These are phyloP conservation scores for Tenthredo scrophulariae DNA, from an alignment of 2,888 invertebrate genomes.

Conservation along the genomic window DNA sequence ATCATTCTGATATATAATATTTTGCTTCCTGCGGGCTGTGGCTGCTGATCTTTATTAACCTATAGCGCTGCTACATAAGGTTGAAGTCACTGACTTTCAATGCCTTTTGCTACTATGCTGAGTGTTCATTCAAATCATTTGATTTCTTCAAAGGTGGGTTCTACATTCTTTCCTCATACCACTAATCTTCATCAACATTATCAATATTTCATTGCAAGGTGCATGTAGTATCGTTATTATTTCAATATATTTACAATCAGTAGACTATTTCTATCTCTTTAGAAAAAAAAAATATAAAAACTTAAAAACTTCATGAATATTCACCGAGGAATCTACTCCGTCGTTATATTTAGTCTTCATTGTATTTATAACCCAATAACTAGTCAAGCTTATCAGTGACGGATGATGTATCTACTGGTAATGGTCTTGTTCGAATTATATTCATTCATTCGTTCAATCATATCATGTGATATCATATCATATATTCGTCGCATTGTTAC, in stretches of 20 bases:
- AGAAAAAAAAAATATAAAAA: background rate
- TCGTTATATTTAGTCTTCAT: background rate
- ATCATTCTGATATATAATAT: background rate
- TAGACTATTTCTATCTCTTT: background rate
- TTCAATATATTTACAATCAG: background rate
- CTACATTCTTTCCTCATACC: background rate
- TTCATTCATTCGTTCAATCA: background rate
- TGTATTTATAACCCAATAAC: background rate
- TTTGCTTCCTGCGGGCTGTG: conserved; percentile 21
- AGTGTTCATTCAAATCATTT: conserved; percentile 26
- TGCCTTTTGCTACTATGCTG: conserved; percentile 34
- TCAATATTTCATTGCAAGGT: background rate
- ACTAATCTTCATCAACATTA: background rate
- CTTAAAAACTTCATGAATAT: background rate
- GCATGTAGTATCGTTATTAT: background rate
- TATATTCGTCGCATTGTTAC: background rate
- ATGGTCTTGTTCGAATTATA: background rate
- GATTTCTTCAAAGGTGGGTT: conserved; percentile 28
- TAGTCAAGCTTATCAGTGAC: background rate
- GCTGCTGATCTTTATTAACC: conserved; percentile 25
- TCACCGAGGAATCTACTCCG: background rate
- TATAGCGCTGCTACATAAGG: background rate
- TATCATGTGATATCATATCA: background rate
- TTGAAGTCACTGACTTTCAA: background rate
- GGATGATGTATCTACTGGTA: background rate